Evolutionary conservation across 2,888 invertebrate species (phyloP).

Genomic region (Ophion obscuratus): DNA sequence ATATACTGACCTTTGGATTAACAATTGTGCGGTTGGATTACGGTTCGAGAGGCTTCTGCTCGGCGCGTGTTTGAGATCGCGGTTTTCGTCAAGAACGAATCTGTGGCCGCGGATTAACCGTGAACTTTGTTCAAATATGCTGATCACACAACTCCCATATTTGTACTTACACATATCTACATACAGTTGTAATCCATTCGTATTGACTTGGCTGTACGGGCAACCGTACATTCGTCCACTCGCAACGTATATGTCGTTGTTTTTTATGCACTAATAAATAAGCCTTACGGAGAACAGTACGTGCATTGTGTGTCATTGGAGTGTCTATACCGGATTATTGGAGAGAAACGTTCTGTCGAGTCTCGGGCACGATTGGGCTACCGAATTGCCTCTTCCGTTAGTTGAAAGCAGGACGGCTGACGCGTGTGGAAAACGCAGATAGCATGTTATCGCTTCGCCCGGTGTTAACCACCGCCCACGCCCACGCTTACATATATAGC

Average conservation of each 20-base stretch:
- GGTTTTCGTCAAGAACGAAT: slow-evolving; percentile 47
- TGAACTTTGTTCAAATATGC: slow-evolving; percentile 53
- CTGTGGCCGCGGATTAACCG: slow-evolving; percentile 54
- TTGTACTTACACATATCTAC: neutral
- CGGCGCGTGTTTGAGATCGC: slow-evolving; percentile 37
- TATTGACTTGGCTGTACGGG: no score
- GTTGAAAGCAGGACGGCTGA: slow-evolving; percentile 70
- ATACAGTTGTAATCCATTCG: neutral
- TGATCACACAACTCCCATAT: slow-evolving; percentile 9
- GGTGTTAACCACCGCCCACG: slow-evolving; percentile 81
- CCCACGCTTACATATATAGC: slow-evolving; percentile 63
- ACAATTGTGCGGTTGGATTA: slow-evolving; percentile 57
- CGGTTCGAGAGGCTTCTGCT: slow-evolving; percentile 34
- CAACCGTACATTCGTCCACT: no score
- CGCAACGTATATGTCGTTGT: neutral
- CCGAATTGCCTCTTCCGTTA: slow-evolving; percentile 53
- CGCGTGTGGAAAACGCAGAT: slow-evolving; percentile 79
- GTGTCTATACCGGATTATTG: slow-evolving; percentile 18
- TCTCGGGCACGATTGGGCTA: slow-evolving; percentile 41
- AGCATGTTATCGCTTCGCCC: slow-evolving; percentile 75
- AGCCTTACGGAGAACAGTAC: neutral
- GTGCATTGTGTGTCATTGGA: neutral
- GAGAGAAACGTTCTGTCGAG: slow-evolving; percentile 30
- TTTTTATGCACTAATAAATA: neutral
- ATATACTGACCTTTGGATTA: slow-evolving; percentile 57